phyloP scores from a whole-genome alignment of 1,140 invertebrate species.

The Orussus abietinus region DNA sequence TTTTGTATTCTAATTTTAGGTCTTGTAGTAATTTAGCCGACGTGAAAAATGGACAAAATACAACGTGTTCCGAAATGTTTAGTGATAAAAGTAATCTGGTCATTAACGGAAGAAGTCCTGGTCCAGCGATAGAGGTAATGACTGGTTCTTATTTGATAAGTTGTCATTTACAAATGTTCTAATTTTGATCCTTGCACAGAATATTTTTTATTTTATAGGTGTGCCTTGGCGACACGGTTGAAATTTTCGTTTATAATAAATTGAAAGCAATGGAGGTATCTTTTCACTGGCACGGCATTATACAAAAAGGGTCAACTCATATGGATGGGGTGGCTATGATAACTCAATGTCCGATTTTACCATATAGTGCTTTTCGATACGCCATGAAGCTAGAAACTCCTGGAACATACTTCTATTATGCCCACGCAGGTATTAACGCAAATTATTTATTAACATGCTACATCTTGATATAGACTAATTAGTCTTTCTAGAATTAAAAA shows the following conservation, averaged over 20 bases:
- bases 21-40: too few relatives aligned
- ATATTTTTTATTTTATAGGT: constrained; percentile 52
- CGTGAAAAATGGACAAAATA: constrained; percentile 5
- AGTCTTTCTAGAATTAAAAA: too few relatives aligned
- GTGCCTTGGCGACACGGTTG: constrained; percentile 66
- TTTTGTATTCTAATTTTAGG: too few relatives aligned
- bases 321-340: constrained; percentile 63
- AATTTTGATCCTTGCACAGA: too few relatives aligned
- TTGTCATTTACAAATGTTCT: constrained; percentile 1
- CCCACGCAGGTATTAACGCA: constrained; percentile 56
- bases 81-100: constrained; percentile 54
- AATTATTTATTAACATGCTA: background rate
- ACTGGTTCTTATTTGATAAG: constrained; percentile 5
- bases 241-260: constrained; percentile 63
- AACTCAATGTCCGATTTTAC: constrained; percentile 59
- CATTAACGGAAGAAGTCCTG: constrained; percentile 80
- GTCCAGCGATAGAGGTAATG: constrained; percentile 76
- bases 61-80: constrained; percentile 1
- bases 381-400: constrained; percentile 49
- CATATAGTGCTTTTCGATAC: constrained; percentile 55
- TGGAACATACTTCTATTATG: constrained; percentile 62
- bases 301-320: constrained; percentile 36
- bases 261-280: constrained; percentile 27
- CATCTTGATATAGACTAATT: too few relatives aligned
- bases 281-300: constrained; percentile 48